Percentiles rank a stretch among this genome's conserved stretches.
These are phyloP conservation scores for Antechinus stuartii DNA, from an alignment of 2,113 vertebrate genomes.

Conservation along the genomic window DNA sequence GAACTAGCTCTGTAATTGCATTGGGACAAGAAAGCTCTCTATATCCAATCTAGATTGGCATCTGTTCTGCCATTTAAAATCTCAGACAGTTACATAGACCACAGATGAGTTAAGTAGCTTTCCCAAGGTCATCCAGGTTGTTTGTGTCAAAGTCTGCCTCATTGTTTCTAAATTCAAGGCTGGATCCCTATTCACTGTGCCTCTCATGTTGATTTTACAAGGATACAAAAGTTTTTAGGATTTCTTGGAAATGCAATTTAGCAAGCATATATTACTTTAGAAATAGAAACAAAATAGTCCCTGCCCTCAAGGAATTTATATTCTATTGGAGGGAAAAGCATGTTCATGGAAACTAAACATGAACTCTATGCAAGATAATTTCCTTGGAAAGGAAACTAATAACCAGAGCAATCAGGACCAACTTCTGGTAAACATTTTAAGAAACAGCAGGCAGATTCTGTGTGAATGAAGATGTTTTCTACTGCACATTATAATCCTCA, in stretches of 20 bases:
- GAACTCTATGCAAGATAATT: not conserved
- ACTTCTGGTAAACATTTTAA: not conserved
- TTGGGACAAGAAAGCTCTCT: not conserved
- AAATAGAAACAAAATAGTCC: not conserved
- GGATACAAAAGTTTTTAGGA: not conserved
- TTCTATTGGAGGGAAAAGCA: not conserved
- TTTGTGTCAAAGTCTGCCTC: not conserved
- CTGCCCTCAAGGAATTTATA: not conserved
- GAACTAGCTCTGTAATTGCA: not conserved
- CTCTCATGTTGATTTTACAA: not conserved
- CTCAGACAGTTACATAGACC: not conserved
- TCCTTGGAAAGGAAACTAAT: not conserved
- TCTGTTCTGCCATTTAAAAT: not conserved
- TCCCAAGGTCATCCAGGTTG: not conserved
- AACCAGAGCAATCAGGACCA: not conserved
- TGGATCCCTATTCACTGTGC: not conserved
- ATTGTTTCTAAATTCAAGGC: not conserved
- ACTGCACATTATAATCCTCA: not conserved
- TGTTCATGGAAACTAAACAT: not conserved
- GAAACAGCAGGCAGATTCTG: not conserved
- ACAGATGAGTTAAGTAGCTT: not conserved
- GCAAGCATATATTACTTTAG: not conserved
- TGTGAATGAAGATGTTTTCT: not conserved
- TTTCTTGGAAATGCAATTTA: constrained; percentile 1
- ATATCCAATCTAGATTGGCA: not conserved